Base-by-base conservation (phyloP, 92 coral and sea anemone genomes). In the Hydrozoanthus gracilis region DNA sequence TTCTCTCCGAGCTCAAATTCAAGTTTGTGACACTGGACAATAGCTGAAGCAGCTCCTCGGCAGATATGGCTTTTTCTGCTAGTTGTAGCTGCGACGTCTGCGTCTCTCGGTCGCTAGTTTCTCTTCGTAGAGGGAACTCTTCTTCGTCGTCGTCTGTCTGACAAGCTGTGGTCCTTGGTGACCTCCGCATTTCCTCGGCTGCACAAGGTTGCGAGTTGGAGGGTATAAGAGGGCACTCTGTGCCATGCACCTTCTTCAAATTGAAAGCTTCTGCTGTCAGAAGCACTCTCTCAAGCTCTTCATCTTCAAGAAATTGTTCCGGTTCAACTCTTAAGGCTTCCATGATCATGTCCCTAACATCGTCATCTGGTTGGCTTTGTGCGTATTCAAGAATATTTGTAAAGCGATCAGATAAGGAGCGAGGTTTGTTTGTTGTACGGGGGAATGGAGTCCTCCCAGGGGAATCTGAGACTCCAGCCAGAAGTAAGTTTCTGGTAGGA, bases 51-150 rank as follows among this genome's bases (percentile, higher is more conserved):
- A 80, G 17, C 51, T 65, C 85, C 44, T 65, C 85, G 5, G 85
- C 73, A 47, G 85, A 80, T 48, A 80, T n/a, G 48, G 52, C 61
- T 48, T 62, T 80, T 62, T 66, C 62, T 16, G 74, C 74, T 56
- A 80, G 74, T 10, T 80, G 58, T 49, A 65, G 60, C 85, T 80
- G 85, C 55, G 85, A 80, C 48, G 85, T 80, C 85, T 80, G 85
- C 2, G 85, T 80, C 85, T 80, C 85, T 16, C 85, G 73, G 69
- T 80, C 85, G 46, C 74, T 80, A 13, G 85, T 80, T 49, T 80
- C 46, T 46, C 74, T 80, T 17, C 73, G 61, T 20, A 64, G 20
- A 46, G 60, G 73, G n/a, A 80, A 49, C 62, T 80, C 73, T 50
- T 80, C 85, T 35, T 80, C 61, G 14, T 80, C 61, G 14, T 80